Evolutionary conservation across 2,888 invertebrate genomes (phyloP).

Genomic region (Pachycephus smyrnensis): DNA sequence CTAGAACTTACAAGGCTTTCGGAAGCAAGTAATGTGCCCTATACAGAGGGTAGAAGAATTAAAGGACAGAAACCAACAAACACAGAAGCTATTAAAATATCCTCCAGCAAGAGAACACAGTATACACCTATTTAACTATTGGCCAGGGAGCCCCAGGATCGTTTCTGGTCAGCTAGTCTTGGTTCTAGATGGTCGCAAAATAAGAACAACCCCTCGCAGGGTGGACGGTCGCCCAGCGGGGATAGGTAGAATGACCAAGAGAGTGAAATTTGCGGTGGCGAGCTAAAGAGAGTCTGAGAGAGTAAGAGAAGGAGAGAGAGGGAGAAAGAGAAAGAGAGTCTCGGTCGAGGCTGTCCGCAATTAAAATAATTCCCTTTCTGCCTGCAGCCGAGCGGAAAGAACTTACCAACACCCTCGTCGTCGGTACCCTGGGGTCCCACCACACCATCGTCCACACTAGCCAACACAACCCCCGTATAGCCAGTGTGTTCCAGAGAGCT

Average conservation of each 20-base stretch:
- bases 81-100: background rate
- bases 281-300: slow-evolving; percentile 31
- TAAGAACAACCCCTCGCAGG: background rate
- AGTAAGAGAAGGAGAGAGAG: slow-evolving; percentile 28
- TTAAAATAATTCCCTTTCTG: slow-evolving; percentile 68
- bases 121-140: background rate
- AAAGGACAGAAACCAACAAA: background rate
- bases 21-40: background rate
- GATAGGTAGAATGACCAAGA: slow-evolving; percentile 33
- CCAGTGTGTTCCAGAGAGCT: background rate
- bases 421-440: slow-evolving; percentile 44
- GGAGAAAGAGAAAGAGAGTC: slow-evolving; percentile 45
- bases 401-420: slow-evolving; percentile 63
- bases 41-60: background rate
- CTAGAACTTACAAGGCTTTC: background rate
- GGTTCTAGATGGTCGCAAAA: background rate
- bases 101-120: background rate
- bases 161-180: background rate
- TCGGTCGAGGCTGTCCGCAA: slow-evolving; percentile 66
- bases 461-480: background rate
- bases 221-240: background rate
- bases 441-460: slow-evolving; percentile 24
- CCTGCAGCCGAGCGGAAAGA: slow-evolving; percentile 67
- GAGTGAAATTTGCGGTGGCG: slow-evolving; percentile 24
- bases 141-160: background rate